Base-by-base conservation (phyloP, 2,113 vertebrate species). In the Seriola rivoliana region DNA sequence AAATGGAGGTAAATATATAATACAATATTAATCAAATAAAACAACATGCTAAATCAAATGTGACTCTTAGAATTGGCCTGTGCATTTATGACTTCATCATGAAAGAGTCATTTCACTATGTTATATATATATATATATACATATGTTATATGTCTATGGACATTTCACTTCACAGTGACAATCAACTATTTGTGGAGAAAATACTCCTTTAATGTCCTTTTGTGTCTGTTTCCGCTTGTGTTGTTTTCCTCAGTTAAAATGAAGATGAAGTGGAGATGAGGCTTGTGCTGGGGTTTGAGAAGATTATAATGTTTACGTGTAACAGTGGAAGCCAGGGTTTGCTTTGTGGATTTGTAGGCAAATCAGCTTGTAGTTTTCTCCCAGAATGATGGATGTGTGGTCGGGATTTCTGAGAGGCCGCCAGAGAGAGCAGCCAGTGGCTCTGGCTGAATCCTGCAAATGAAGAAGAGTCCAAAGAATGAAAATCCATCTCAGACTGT, bases 271-370 rank as follows among this genome's bases (percentile, higher is more conserved):
- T 58, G 52, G 25, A 46, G 38, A 10, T 16, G 50, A 44, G 25
- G 25, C 11, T 16, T 32, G 36, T 57, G 52, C 17, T 46, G 4
- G 9, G 52, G 29, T 60, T 2, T 14, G 42, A 69, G 21, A 14
- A 13, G 40, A 71, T 54, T 40, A 80, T 23, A 60, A 25, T 60
- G 52, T 81, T 81, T 32, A 32, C 4, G 23, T 75, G 42, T 55
- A 6, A 23, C 1, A 7, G 68, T 57, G 25, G 40, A 23, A 46
- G 7, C 16, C 5, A 16, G 38, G 46, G 16, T 44, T 42, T 70
- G 42, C 29, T 65, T 21, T 46, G 44, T 46, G 44, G 44, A 46
- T 65, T 71, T 65, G 60, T 36, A 23, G 11, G 25, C 1, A 36
- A 14, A 74, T 19, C 48, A 6, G 3, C 50, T 50, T 1, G 23